These are phyloP conservation scores for Siniperca knerii DNA, from an alignment of 2,113 vertebrate genomes.

Conservation along the genomic window DNA sequence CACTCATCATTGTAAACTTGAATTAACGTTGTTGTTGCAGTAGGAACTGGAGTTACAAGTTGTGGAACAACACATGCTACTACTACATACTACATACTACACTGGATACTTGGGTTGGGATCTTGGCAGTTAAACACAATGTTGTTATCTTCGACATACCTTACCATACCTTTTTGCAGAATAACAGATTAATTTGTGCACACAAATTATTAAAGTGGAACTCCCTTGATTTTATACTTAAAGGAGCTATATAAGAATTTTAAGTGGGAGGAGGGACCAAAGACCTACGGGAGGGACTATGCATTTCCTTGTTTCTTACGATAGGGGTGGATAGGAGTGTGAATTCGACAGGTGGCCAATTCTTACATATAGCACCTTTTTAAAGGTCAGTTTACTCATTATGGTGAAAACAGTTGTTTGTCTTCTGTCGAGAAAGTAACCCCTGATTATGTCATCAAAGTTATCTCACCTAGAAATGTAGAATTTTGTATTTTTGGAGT, in stretches of 20 bases:
- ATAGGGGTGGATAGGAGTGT: too few species aligned
- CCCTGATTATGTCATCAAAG: neutral
- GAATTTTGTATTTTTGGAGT: neutral
- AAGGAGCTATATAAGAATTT: too few species aligned
- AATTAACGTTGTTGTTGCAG: constrained; percentile 1
- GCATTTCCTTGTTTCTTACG: too few species aligned
- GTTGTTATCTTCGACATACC: neutral
- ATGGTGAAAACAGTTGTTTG: neutral
- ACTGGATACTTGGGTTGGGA: too few species aligned
- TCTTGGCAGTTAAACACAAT: neutral
- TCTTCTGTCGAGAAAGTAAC: neutral
- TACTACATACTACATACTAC: too few species aligned
- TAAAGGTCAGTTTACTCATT: neutral
- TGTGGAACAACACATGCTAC: too few species aligned
- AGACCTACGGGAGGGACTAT: too few species aligned
- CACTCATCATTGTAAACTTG: neutral
- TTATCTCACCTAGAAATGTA: neutral
- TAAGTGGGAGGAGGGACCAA: too few species aligned
- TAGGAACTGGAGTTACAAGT: neutral
- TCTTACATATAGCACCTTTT: too few species aligned
- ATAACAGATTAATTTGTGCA: neutral
- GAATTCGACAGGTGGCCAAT: too few species aligned
- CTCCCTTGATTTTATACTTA: neutral
- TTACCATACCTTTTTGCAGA: neutral
- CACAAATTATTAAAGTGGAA: neutral